Base-by-base conservation (phyloP, 2,888 invertebrate species). In the Coleophora deauratella region DNA sequence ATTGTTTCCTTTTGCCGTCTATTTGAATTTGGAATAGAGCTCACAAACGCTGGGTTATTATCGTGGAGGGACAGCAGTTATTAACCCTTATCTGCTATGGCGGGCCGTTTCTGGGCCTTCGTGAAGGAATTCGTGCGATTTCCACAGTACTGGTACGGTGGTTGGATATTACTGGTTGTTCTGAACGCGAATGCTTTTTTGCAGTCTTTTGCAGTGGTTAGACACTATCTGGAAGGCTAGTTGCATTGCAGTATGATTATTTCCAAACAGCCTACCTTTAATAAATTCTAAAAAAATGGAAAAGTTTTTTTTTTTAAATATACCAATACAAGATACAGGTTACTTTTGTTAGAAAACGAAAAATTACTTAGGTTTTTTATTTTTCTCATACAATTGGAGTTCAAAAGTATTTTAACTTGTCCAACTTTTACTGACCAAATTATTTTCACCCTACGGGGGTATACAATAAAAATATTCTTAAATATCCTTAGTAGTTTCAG, bases 81-180 rank as follows among this genome's bases (percentile, higher is more conserved):
- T 55, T 56, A 62, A 41, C 51, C 57, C 65, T 68, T 69, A 67
- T 69, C 68, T 62, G 21, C 21, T 21, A 21, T 52, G 53, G 38
- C 51, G 50, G 51, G 52, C 52, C 47, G 51, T 48, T 54, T 45
- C 46, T 53, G 7, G 32, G 52, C 51, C 55, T 67, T 65, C 72
- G 72, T 72, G 73, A 57, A 48, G 59, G 70, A 61, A 73, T 72
- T 59, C 50, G 55, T 50, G 46, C 54, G 51, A 58, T 55, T 55
- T 62, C 55, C 56, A 46, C 46, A 36, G 45, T 46, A 50, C 51
- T 44, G 47, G 45, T 42, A 31, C 13, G 34, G 38, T 15, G 50
- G 51, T 50, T 54, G 38, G 54, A 59, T 66, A 63, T 60, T 58
- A 62, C 59, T 52, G 58, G 53, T 57, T 59, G 60, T 62, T 63